Percentiles rank a stretch among this genome's conserved stretches.
These are phyloP conservation scores for Meiosimyza platycephala DNA, from an alignment of 2,888 invertebrate species.

Conservation along the genomic window DNA sequence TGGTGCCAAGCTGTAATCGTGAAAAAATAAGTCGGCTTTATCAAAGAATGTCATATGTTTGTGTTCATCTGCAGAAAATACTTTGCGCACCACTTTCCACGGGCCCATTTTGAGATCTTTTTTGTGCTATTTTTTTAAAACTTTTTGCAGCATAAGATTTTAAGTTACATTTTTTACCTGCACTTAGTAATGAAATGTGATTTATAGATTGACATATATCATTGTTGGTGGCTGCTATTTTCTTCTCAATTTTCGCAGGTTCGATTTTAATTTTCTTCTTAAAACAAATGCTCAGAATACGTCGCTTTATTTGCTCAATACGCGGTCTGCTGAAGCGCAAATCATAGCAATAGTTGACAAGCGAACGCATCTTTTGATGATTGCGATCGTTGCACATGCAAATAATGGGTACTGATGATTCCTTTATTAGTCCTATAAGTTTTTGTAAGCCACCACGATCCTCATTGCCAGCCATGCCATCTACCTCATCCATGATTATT, in stretches of 20 bases:
- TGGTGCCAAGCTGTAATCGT: slow-evolving; percentile 96
- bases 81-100: slow-evolving; percentile 92
- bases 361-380: slow-evolving; percentile 90
- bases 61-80: slow-evolving; percentile 85
- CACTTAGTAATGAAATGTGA: slow-evolving; percentile 85
- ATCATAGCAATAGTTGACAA: slow-evolving; percentile 95
- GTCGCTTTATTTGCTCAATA: slow-evolving; percentile 89
- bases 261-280: slow-evolving; percentile 88
- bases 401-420: slow-evolving; percentile 86
- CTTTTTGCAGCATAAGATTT: slow-evolving; percentile 70
- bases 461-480: slow-evolving; percentile 99
- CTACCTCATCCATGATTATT: slow-evolving; percentile 99
- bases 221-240: slow-evolving; percentile 88
- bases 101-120: slow-evolving; percentile 89
- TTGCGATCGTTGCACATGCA: slow-evolving; percentile 99
- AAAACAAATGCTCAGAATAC: slow-evolving; percentile 90
- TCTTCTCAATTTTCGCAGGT: slow-evolving; percentile 80
- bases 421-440: slow-evolving; percentile 90
- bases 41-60: slow-evolving; percentile 82
- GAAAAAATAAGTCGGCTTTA: slow-evolving; percentile 92
- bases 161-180: slow-evolving; percentile 69
- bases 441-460: slow-evolving; percentile 98
- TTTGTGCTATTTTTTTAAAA: slow-evolving; percentile 73
- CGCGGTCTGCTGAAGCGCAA: slow-evolving; percentile 86
- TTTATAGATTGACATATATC: slow-evolving; percentile 95